Evolutionary conservation across 2,888 invertebrate species (phyloP).

Genomic region (Pinctada fucata): DNA sequence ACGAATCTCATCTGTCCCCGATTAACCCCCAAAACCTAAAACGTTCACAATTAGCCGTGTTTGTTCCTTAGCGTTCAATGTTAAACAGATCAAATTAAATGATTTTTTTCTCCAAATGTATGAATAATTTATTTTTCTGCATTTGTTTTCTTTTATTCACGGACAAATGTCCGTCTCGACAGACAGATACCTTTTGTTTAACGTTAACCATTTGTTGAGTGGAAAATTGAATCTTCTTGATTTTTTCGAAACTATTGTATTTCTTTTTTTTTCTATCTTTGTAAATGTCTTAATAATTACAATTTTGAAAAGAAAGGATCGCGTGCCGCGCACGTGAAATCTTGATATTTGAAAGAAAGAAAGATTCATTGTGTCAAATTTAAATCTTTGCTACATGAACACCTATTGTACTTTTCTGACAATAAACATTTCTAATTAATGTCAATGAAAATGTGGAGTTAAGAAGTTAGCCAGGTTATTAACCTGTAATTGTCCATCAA

Average conservation of each 20-base stretch:
- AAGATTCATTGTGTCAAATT: too few relatives aligned
- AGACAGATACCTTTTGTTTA: slow-evolving; percentile 26
- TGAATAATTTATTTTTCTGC: slow-evolving; percentile 27
- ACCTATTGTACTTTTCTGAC: too few relatives aligned
- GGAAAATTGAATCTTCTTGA: slow-evolving; percentile 24
- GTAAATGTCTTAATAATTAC: not conserved
- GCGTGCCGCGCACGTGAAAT: not conserved
- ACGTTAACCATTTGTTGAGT: slow-evolving; percentile 13
- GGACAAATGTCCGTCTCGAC: slow-evolving; percentile 8
- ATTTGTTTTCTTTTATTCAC: slow-evolving; percentile 5
- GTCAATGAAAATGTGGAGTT: too few relatives aligned
- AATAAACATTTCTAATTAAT: too few relatives aligned
- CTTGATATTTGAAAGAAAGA: not conserved
- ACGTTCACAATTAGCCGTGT: not conserved
- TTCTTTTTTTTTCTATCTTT: not conserved
- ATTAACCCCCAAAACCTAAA: slow-evolving; percentile 13
- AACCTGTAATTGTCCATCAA: too few relatives aligned
- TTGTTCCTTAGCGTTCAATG: not conserved
- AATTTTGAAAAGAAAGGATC: not conserved
- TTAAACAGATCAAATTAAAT: slow-evolving; percentile 27
- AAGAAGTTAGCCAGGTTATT: too few relatives aligned
- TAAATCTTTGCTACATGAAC: too few relatives aligned
- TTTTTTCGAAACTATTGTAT: not conserved
- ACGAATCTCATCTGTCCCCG: slow-evolving; percentile 13
- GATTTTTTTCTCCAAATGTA: slow-evolving; percentile 27